phyloP scores from a whole-genome alignment of 2,888 invertebrate species.

The Chrysolina americana region DNA sequence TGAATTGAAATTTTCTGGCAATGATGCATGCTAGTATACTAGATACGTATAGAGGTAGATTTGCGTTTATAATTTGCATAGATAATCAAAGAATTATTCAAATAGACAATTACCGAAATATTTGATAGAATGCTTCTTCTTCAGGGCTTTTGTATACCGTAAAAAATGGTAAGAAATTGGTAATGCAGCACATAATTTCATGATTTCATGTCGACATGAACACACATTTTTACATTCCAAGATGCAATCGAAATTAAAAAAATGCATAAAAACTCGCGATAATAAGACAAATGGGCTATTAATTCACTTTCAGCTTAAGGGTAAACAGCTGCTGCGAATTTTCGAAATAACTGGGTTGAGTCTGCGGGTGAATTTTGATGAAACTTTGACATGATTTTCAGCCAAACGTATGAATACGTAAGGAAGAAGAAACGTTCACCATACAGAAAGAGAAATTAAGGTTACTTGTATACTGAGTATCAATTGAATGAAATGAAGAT shows the following conservation, averaged over 20 bases:
- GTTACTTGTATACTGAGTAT: no score
- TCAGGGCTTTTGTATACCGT: constrained; percentile 2
- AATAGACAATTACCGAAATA: constrained; percentile 44
- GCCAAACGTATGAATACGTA: no score
- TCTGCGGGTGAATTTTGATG: not conserved
- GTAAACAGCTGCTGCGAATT: constrained; percentile 3
- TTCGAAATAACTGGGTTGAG: not conserved
- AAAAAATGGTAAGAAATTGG: constrained; percentile 12
- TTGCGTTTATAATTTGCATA: constrained; percentile 41
- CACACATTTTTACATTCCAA: constrained; percentile 38
- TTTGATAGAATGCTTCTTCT: constrained; percentile 37
- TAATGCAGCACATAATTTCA: not conserved
- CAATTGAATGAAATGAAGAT: no score
- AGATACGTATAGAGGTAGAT: constrained; percentile 26
- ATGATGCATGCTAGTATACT: constrained; percentile 1
- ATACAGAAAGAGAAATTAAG: no score
- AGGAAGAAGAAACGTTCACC: no score
- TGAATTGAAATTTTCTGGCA: constrained; percentile 17
- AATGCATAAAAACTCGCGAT: constrained; percentile 33
- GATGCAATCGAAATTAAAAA: constrained; percentile 39
- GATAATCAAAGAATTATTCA: constrained; percentile 41
- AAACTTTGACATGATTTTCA: no score
- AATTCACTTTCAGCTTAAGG: constrained; percentile 8
- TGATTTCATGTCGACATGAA: constrained; percentile 33
- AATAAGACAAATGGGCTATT: constrained; percentile 21